These are phyloP conservation scores for Oncorhynchus tshawytscha DNA, from an alignment of 2,113 vertebrate species.

Conservation along the genomic window DNA sequence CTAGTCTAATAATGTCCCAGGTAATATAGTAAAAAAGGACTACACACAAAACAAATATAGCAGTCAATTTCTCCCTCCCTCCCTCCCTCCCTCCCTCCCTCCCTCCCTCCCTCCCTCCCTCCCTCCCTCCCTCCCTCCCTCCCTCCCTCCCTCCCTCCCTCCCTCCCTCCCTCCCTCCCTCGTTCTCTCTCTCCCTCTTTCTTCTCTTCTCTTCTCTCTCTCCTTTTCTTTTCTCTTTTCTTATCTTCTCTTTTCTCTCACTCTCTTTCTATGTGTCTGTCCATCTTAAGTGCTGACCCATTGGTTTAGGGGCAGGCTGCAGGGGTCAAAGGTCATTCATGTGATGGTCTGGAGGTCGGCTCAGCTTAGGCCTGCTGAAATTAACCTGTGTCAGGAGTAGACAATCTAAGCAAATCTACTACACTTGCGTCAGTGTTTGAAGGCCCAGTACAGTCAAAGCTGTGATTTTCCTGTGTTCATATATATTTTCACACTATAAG, in stretches of 20 bases:
- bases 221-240: too few species aligned
- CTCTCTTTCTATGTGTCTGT: background rate
- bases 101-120: too few species aligned
- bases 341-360: background rate
- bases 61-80: background rate
- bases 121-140: accelerated
- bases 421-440: background rate
- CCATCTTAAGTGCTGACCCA: background rate
- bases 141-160: accelerated
- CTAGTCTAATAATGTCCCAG: too few species aligned
- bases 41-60: background rate
- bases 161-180: too few species aligned
- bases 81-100: too few species aligned
- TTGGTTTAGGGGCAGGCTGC: background rate
- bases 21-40: background rate
- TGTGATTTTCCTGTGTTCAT: too few species aligned
- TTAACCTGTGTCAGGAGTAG: background rate
- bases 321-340: slow-evolving; percentile 6
- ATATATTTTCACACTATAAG: too few species aligned
- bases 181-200: too few species aligned
- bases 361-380: background rate
- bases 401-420: background rate
- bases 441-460: too few species aligned
- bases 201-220: too few species aligned
- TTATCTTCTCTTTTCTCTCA: background rate